phyloP scores from a whole-genome alignment of 2,888 invertebrate genomes.

The Mactromeris polynyma region DNA sequence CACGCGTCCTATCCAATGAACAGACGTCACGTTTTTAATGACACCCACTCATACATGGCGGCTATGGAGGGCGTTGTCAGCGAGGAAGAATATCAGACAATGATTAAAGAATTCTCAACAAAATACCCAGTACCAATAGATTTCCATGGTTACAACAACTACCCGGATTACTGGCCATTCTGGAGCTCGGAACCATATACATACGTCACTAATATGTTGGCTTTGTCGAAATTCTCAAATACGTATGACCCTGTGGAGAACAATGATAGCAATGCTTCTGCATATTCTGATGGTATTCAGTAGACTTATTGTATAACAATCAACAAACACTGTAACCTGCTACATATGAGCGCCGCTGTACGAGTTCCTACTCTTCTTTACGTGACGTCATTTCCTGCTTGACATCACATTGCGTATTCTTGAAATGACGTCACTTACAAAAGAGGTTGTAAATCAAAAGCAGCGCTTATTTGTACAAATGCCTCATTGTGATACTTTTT shows the following conservation, averaged over 20 bases:
- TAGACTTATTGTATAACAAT: too few relatives aligned
- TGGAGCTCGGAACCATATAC: conserved; percentile 82
- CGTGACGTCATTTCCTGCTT: too few relatives aligned
- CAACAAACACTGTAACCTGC: too few relatives aligned
- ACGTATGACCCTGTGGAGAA: conserved; percentile 43
- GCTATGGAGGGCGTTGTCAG: conserved; percentile 70
- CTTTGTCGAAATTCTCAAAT: conserved; percentile 79
- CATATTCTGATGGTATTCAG: too few relatives aligned
- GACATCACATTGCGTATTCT: too few relatives aligned
- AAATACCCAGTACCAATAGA: conserved; percentile 65
- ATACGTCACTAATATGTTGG: conserved; percentile 77
- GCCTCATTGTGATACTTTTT: too few relatives aligned
- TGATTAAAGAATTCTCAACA: conserved; percentile 67
- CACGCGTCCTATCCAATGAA: neutral
- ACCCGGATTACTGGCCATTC: conserved; percentile 76
- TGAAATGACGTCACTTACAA: too few relatives aligned
- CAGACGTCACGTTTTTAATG: neutral
- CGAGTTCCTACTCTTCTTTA: too few relatives aligned
- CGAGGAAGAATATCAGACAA: conserved; percentile 70
- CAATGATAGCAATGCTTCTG: neutral
- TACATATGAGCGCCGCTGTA: too few relatives aligned
- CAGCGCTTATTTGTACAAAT: too few relatives aligned
- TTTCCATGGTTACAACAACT: conserved; percentile 79
- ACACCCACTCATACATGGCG: neutral
- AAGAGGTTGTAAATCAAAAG: too few relatives aligned